Evolutionary conservation across 2,797 vertebrate species (phyloP).

Genomic region (Parauchenoglanis punctatus): DNA sequence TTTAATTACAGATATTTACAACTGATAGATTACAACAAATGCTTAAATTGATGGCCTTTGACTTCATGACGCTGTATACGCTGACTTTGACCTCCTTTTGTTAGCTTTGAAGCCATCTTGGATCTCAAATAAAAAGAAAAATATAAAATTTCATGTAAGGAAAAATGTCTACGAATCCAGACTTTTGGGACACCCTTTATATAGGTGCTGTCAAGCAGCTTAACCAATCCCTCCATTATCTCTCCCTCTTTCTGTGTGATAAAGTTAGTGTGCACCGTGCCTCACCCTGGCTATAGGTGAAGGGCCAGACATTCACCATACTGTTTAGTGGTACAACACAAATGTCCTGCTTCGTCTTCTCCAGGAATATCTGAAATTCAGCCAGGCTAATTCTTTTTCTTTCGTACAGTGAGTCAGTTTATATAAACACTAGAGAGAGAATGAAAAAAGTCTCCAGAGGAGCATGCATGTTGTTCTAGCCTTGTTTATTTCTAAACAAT

Average conservation of each 20-base stretch:
- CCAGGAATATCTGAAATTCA: constrained; percentile 49
- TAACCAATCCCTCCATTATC: no score
- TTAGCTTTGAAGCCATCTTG: no score
- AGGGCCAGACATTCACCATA: constrained; percentile 24
- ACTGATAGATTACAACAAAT: no score
- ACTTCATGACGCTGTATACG: no score
- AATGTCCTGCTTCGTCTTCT: constrained; percentile 48
- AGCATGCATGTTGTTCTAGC: constrained; percentile 50
- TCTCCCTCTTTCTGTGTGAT: background rate
- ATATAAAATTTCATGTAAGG: no score
- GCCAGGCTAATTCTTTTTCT: constrained; percentile 47
- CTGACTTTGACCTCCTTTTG: no score
- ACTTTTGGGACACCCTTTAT: no score
- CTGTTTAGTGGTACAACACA: constrained; percentile 46
- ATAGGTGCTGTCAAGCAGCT: background rate
- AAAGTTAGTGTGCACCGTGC: background rate
- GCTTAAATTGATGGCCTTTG: no score
- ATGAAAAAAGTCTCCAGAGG: constrained; percentile 51
- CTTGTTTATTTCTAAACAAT: constrained; percentile 49
- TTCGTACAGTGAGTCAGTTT: constrained; percentile 58
- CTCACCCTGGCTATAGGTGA: constrained; percentile 15
- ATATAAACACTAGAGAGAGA: constrained; percentile 53
- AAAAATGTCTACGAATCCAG: no score
- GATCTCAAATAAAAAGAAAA: no score
- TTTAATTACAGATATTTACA: no score